Percentiles rank a stretch among this genome's conserved stretches.
Evolutionary conservation across 2,888 invertebrate species (phyloP).

Genomic region (Eumacrocentrus americanus): DNA sequence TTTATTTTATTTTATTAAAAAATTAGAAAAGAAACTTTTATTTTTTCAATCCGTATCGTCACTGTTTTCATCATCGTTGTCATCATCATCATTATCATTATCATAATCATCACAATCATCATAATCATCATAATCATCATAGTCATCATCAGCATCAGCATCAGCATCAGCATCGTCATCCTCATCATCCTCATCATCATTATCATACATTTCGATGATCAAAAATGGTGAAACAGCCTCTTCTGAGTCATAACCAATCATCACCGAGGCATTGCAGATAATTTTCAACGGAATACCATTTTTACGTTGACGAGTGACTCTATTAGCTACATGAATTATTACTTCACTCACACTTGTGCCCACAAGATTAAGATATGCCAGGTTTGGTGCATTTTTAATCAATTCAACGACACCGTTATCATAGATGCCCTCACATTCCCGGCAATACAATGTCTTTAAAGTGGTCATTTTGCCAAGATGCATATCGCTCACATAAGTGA

Average conservation of each 20-base stretch:
- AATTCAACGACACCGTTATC: neutral
- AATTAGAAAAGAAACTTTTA: too few species aligned
- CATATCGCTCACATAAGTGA: neutral
- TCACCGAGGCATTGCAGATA: neutral
- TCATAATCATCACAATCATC: too few species aligned
- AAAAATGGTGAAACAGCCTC: neutral
- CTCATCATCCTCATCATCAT: too few species aligned
- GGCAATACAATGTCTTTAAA: constrained; percentile 12
- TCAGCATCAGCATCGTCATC: too few species aligned
- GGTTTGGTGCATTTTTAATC: neutral
- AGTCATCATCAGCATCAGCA: too few species aligned
- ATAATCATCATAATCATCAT: too few species aligned
- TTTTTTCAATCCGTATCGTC: too few species aligned
- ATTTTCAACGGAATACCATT: constrained; percentile 5
- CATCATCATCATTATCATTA: too few species aligned
- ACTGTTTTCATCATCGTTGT: neutral
- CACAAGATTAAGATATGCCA: constrained; percentile 2
- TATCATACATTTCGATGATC: neutral
- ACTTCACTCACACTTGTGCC: neutral
- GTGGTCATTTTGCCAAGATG: neutral
- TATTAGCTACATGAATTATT: neutral
- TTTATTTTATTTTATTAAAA: too few species aligned
- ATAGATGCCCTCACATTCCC: neutral
- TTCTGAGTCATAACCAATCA: neutral
- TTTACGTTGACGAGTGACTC: neutral